These are phyloP conservation scores for Nannoperca australis DNA, from an alignment of 2,797 vertebrate genomes.

Conservation along the genomic window DNA sequence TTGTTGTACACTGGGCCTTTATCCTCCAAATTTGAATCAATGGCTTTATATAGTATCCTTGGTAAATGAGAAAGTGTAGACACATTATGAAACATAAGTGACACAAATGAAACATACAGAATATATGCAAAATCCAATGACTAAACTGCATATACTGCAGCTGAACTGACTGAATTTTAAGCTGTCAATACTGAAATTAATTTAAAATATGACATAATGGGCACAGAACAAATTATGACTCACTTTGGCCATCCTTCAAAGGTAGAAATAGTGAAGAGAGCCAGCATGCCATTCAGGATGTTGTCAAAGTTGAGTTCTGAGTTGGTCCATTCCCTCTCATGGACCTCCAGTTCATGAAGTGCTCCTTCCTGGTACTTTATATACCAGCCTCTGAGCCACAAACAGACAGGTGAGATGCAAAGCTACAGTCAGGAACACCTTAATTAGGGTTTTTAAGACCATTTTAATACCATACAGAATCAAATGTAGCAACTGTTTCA, in stretches of 20 bases:
- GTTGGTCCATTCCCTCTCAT: conserved; percentile 86
- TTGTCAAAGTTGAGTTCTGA: conserved; percentile 93
- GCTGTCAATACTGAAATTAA: background rate
- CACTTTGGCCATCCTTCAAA: conserved; percentile 97
- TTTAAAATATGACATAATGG: background rate
- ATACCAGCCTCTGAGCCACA: conserved; percentile 85
- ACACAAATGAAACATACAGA: background rate
- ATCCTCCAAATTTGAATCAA: conserved; percentile 91
- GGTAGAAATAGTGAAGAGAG: conserved; percentile 94
- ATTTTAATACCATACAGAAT: background rate
- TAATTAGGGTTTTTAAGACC: background rate
- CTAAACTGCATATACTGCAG: background rate
- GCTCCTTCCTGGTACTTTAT: conserved; percentile 90
- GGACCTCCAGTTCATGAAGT: conserved; percentile 86
- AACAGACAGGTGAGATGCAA: background rate
- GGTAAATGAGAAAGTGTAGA: background rate
- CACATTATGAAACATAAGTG: background rate
- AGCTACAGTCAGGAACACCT: background rate
- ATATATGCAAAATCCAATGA: too few relatives aligned
- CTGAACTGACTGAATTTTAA: background rate
- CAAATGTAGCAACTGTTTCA: background rate
- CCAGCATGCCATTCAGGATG: conserved; percentile 94
- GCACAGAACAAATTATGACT: conserved; percentile 54
- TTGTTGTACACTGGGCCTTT: conserved; percentile 91
- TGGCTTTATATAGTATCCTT: conserved; percentile 93